These are phyloP conservation scores for Gonioctena quinquepunctata DNA, from an alignment of 1,140 invertebrate genomes.

Conservation along the genomic window DNA sequence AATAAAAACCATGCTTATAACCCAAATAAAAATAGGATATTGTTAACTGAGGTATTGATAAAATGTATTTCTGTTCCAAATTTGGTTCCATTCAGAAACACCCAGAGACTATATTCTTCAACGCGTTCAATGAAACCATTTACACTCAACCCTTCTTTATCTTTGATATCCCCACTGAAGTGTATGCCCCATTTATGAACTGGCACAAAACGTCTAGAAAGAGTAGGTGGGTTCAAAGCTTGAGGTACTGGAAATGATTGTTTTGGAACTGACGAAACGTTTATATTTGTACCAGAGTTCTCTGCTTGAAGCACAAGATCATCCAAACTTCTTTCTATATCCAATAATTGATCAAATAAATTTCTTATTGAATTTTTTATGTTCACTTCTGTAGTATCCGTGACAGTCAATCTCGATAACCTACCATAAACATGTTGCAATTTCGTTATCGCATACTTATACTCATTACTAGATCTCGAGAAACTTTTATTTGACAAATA, in stretches of 20 bases:
- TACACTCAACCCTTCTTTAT: not conserved
- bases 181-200: slow-evolving; percentile 4
- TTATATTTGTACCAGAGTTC: not conserved
- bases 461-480: not conserved
- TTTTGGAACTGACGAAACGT: not conserved
- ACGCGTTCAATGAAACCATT: not conserved
- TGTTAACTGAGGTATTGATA: too few species aligned
- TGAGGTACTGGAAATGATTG: too few species aligned
- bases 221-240: not conserved
- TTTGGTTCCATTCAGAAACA: too few species aligned
- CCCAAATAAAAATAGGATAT: too few species aligned
- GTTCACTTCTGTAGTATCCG: not conserved
- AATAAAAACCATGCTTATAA: too few species aligned
- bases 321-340: not conserved
- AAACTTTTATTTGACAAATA: not conserved
- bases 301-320: not conserved
- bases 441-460: not conserved
- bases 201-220: not conserved
- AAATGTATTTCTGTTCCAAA: not conserved
- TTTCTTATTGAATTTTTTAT: slow-evolving; percentile 4
- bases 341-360: not conserved
- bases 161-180: not conserved
- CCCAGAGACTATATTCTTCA: not conserved
- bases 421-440: not conserved
- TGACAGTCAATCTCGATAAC: not conserved